Percentiles rank a stretch among this genome's conserved stretches.
phyloP scores from a whole-genome alignment of 2,113 vertebrate genomes.

The Sinocyclocheilus anophthalmus region DNA sequence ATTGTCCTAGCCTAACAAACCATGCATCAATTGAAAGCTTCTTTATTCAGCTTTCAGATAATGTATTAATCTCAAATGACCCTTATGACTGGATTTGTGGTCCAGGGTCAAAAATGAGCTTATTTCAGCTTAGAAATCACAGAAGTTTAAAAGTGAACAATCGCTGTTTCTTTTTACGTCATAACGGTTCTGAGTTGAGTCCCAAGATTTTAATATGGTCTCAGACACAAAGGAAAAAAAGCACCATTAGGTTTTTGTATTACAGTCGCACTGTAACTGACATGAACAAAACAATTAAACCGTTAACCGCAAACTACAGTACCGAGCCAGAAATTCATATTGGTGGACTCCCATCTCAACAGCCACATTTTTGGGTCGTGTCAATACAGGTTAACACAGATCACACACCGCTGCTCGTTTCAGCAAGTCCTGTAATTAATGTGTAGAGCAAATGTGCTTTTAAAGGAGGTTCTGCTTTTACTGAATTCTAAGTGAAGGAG shows the following conservation, averaged over 20 bases:
- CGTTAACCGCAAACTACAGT: neutral
- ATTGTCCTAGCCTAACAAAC: too few species aligned
- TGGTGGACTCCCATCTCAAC: neutral
- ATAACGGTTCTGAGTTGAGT: too few species aligned
- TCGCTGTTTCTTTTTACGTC: too few species aligned
- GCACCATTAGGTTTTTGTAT: neutral
- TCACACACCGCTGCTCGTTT: neutral
- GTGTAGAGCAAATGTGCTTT: neutral
- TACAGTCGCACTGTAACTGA: neutral
- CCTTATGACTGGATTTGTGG: too few species aligned
- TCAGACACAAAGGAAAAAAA: neutral
- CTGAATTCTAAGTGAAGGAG: slow-evolving; percentile 33
- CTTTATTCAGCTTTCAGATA: too few species aligned
- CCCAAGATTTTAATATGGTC: neutral
- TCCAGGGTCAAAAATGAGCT: neutral
- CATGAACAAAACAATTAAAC: neutral
- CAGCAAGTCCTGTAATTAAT: neutral
- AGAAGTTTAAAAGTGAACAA: too few species aligned
- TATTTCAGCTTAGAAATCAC: too few species aligned
- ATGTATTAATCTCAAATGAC: too few species aligned
- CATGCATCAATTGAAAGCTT: too few species aligned
- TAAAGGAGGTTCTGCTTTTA: neutral
- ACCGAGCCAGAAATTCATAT: neutral
- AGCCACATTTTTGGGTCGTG: neutral
- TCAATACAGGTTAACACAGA: neutral